phyloP scores from a whole-genome alignment of 2,888 invertebrate genomes.

The Nymphalis c-album region DNA sequence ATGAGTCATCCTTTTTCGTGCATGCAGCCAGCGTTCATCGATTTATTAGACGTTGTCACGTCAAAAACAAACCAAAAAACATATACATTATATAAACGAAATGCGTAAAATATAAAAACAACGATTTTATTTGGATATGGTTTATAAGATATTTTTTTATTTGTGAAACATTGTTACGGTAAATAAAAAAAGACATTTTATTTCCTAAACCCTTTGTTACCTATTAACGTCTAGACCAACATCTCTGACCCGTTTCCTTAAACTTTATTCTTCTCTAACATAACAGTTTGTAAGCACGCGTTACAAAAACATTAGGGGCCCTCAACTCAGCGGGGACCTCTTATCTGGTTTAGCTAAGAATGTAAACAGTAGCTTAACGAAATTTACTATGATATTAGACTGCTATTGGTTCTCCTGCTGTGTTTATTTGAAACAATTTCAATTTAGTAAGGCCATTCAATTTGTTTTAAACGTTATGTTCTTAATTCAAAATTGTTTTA shows the following conservation, averaged over 20 bases:
- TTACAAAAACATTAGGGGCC: slow-evolving; percentile 38
- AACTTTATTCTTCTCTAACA: slow-evolving; percentile 37
- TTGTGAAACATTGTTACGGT: slow-evolving; percentile 4
- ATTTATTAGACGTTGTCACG: too few species aligned
- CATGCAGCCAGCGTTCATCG: too few species aligned
- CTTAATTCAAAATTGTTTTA: background rate
- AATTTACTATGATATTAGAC: slow-evolving; percentile 18
- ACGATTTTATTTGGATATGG: too few species aligned
- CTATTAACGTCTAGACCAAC: slow-evolving; percentile 18
- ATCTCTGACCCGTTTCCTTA: slow-evolving; percentile 26
- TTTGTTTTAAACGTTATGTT: background rate
- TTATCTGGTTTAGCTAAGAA: slow-evolving; percentile 30
- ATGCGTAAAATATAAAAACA: too few species aligned
- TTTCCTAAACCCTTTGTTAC: slow-evolving; percentile 13
- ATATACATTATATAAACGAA: too few species aligned
- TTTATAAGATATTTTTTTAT: too few species aligned
- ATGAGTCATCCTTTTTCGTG: too few species aligned
- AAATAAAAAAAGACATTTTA: slow-evolving; percentile 14
- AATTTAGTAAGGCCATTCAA: background rate
- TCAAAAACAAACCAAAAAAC: too few species aligned
- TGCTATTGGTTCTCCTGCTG: slow-evolving; percentile 15
- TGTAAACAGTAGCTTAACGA: slow-evolving; percentile 16
- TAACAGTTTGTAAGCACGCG: slow-evolving; percentile 54
- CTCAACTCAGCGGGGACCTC: slow-evolving; percentile 49
- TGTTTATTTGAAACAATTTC: slow-evolving; percentile 12